Evolutionary conservation across 2,797 vertebrate genomes (phyloP).

Genomic region (Esox lucius): DNA sequence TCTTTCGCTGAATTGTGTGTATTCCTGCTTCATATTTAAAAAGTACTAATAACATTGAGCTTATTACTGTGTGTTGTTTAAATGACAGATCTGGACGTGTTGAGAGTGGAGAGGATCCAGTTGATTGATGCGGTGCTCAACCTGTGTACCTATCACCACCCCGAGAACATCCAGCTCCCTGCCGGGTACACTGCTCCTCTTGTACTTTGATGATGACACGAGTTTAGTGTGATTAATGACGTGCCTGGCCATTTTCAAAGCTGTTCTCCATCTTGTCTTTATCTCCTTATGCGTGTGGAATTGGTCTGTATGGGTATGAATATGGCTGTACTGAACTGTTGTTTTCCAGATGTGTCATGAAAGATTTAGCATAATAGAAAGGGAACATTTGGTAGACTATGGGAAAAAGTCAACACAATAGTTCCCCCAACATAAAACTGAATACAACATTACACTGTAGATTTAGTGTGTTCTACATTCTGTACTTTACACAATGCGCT

Average conservation of each 20-base stretch:
- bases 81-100: conserved; percentile 88
- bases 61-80: conserved; percentile 3
- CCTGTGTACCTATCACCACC: conserved; percentile 97
- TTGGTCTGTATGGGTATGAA: too few species aligned
- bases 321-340: too few species aligned
- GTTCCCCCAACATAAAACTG: too few species aligned
- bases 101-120: conserved; percentile 94
- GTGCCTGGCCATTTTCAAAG: background rate
- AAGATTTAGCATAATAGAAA: too few species aligned
- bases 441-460: too few species aligned
- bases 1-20: background rate
- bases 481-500: too few species aligned
- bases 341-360: too few species aligned
- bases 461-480: too few species aligned
- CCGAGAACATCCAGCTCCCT: conserved; percentile 98
- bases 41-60: background rate
- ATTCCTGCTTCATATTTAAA: background rate
- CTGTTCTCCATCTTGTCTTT: background rate
- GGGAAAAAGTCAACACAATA: too few species aligned
- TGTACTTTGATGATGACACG: background rate
- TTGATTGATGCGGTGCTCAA: conserved; percentile 96
- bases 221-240: conserved; percentile 2
- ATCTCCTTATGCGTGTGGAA: too few species aligned
- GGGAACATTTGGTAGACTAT: too few species aligned
- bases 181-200: conserved; percentile 80